A percentile compares a stretch with the other conserved stretches of the same genome.
Conservation (phyloP, 2,113 vertebrate genomes). For the Heterochromis multidens region DNA sequence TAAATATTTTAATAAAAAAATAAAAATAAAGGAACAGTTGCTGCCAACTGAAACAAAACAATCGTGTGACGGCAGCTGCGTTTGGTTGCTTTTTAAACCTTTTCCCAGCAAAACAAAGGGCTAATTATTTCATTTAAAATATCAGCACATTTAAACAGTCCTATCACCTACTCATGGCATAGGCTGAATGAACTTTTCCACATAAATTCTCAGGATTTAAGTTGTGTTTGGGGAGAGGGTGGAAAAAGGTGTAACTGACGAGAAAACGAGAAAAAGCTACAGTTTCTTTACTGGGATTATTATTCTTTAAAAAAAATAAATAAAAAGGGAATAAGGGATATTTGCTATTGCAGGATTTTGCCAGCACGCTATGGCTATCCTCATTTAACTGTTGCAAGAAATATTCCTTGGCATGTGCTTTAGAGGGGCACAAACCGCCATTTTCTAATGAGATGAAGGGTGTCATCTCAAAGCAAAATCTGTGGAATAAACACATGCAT, state of each 20-base stretch:
- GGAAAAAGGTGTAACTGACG: not conserved
- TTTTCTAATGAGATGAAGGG: constrained; percentile 66
- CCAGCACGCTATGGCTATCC: not conserved
- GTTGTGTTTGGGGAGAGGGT: not conserved
- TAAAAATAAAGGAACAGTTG: not conserved
- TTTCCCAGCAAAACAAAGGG: not conserved
- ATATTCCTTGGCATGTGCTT: constrained; percentile 20
- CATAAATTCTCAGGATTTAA: not conserved
- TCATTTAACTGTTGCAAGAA: not conserved
- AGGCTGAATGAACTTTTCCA: not conserved
- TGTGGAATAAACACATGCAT: not conserved
- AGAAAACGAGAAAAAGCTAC: not conserved
- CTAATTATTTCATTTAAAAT: not conserved
- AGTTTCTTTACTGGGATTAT: not conserved
- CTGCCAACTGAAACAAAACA: not conserved
- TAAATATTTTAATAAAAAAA: not conserved
- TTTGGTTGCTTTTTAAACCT: not conserved
- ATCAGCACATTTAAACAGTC: not conserved
- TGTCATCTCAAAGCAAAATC: constrained; percentile 38
- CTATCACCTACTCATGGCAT: not conserved
- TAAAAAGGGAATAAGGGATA: not conserved
- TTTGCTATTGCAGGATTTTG: not conserved
- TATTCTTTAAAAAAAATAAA: not conserved
- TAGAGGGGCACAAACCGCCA: constrained; percentile 62
- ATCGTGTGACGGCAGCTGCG: not conserved